Base-by-base conservation (phyloP, 2,797 vertebrate species). In the Chromis chromis region DNA sequence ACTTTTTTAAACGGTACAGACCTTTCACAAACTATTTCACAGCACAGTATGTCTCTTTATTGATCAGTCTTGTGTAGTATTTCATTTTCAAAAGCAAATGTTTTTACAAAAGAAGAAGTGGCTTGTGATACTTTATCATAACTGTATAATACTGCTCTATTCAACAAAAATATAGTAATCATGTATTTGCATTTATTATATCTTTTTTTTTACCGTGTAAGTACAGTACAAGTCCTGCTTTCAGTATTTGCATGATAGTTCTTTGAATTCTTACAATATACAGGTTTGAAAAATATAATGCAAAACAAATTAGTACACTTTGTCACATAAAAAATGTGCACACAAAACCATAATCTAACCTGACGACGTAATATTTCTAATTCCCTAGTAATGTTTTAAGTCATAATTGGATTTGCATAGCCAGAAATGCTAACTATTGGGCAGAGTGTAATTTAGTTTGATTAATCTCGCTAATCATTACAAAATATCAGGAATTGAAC, bases 391-490 rank as follows among this genome's bases (percentile, higher is more conserved):
- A 88, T 80, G 75, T 86, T 90, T 88, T 90, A 88, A 83, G 86
- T 91, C 81, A 91, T 82, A 87, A 86, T 80, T 88, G 83, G 70
- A 92, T 91, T 93, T 93, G 93, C 92, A 93, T 93, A 93, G 91
- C 87, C 89, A 89, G 78, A 89, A 79, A 78, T 28, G 57, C 83
- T 91, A 91, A 89, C 85, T 88, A 92, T 33, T 86, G 89, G 91
- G 86, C 84, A 86, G 75, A 85, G 68, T 84, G 74, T 84, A 65
- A 90, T 91, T 92, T 92, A 93, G 88, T 92, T 85, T 63, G 82
- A 90, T 94, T 93, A 92, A 92, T 91, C 50, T 81, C 11, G 22
- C 90, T 91, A 92, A 86, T 90, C 70, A 91, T 92, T 87, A 86
- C 70, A 83, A 89, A 79, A 81, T 84, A 79, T 88, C 69, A 91